Conservation (phyloP, 2,888 invertebrate genomes). For the Xanthia icteritia region DNA sequence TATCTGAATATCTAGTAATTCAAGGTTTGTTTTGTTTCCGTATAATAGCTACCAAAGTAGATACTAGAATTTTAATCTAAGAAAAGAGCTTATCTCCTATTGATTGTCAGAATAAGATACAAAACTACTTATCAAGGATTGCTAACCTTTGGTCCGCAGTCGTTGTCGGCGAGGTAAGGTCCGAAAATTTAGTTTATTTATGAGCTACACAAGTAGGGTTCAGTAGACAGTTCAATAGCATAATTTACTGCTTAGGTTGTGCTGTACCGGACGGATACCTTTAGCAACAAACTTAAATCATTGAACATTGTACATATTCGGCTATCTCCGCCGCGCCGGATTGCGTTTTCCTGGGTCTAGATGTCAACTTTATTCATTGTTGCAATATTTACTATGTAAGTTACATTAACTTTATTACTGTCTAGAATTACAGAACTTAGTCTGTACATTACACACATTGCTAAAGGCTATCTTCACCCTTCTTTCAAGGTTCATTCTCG, state of each 20-base stretch:
- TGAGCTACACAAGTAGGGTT: not conserved
- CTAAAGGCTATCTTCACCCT: not conserved
- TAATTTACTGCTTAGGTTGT: slow-evolving; percentile 10
- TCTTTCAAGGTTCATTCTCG: not conserved
- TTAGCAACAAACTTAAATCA: slow-evolving; percentile 15
- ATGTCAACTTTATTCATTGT: not conserved
- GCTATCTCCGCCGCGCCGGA: no score
- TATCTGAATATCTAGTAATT: not conserved
- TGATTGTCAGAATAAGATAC: not conserved
- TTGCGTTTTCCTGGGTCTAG: not conserved
- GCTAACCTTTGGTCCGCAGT: slow-evolving; percentile 11
- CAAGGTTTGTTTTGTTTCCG: not conserved
- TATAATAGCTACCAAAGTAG: no score
- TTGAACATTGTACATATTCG: no score
- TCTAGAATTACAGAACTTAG: not conserved
- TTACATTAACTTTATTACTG: not conserved
- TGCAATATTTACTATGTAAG: not conserved
- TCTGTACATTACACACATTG: not conserved
- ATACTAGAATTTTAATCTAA: not conserved
- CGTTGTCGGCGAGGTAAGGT: not conserved
- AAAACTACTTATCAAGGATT: slow-evolving; percentile 14
- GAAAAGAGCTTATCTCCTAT: not conserved
- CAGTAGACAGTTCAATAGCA: slow-evolving; percentile 27
- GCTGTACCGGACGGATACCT: not conserved
- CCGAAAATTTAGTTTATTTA: slow-evolving; percentile 10